Base-by-base conservation (phyloP, 2,797 vertebrate genomes). In the Okamejei kenojei region DNA sequence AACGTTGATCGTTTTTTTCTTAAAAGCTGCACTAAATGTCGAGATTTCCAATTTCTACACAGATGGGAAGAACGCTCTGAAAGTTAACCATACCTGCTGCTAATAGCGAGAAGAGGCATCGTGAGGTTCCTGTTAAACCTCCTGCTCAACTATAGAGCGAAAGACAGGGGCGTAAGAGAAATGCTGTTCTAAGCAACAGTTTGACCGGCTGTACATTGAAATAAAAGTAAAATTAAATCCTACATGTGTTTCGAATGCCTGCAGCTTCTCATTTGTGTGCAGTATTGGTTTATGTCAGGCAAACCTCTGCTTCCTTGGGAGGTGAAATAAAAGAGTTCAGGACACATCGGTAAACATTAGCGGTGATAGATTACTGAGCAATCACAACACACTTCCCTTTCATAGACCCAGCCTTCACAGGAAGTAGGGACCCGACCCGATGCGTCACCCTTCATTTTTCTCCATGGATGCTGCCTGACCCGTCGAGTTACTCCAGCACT, bases 251-350 rank as follows among this genome's bases (percentile, higher is more conserved):
- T 61, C 58, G 90, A 93, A 93, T 93, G 94, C 0, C 93, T 93
- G 1, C 21, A 90, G 94, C 93, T 88, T 93, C 94, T 94, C 94
- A 94, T 76, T 88, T 94, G 94, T 7, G 1, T 93, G 93, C 93
- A 93, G 0, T 0, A 93, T 90, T 77, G 58, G 93, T 93, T 95
- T 93, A 93, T 93, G 93, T 93, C 71, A 54, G 93, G 38, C 93
- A 94, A 95, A 94, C 94, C 94, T 93, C 94, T 93, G 93, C 78
- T 94, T 94, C 93, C 93, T 95, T 94, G 93, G 93, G 84, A 0
- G 19, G 90, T 65, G 93, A 76, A 38, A 93, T 38, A 6, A 91
- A 15, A 73, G 32, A 58, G 73, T 54, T 21, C 38, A 35, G 35
- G 90, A n/a, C 73, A 71, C 29, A 45, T 58, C 23, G 58, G 73